Conservation (phyloP, 2,888 invertebrate genomes). For the Troilus luridus region DNA sequence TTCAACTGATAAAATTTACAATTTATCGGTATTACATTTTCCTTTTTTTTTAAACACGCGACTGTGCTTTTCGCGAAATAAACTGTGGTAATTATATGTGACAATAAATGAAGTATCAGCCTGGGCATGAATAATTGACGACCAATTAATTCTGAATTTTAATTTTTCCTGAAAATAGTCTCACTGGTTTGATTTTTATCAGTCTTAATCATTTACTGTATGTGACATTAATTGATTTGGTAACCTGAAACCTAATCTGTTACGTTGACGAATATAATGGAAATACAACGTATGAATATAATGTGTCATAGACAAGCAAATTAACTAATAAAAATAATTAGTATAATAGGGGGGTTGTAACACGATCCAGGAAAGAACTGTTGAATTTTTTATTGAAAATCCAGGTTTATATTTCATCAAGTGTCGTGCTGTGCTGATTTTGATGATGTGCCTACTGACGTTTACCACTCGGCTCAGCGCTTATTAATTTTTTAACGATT, state of each 20-base stretch:
- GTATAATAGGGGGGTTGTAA: no score
- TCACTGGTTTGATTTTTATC: background rate
- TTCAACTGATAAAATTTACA: background rate
- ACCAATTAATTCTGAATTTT: background rate
- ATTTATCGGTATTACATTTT: background rate
- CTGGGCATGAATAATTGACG: background rate
- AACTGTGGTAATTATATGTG: background rate
- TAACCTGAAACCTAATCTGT: background rate
- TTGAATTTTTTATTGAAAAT: no score
- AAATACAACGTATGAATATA: background rate
- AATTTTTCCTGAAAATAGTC: background rate
- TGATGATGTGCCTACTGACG: no score
- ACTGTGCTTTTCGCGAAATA: background rate
- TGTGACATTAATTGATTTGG: background rate
- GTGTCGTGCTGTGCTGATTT: no score
- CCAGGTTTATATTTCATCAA: no score
- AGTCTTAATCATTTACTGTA: background rate
- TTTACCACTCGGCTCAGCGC: no score
- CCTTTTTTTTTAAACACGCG: background rate
- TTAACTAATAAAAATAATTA: background rate
- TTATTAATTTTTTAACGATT: no score
- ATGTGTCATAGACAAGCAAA: background rate
- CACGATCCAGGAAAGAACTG: no score
- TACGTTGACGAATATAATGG: background rate
- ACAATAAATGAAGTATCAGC: background rate